phyloP scores from a whole-genome alignment of 2,113 vertebrate genomes.

The Tupaia tana region DNA sequence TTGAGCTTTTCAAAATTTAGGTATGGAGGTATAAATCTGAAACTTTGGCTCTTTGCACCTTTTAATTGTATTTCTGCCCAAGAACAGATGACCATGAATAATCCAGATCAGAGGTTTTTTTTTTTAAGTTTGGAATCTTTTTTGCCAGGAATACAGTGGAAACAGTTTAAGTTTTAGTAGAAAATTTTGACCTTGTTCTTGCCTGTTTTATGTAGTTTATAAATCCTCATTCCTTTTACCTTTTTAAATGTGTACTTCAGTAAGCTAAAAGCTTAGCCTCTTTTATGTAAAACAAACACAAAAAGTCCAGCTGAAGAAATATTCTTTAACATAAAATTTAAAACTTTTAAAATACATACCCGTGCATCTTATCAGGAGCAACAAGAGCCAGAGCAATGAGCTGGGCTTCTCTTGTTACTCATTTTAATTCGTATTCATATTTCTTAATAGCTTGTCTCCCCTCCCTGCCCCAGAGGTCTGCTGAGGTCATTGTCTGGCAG shows the following conservation, averaged over 20 bases:
- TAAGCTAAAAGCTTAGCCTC: slow-evolving; percentile 16
- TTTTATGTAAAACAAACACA: slow-evolving; percentile 41
- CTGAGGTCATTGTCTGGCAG: background rate
- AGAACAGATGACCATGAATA: background rate
- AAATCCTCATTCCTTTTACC: background rate
- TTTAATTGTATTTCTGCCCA: slow-evolving; percentile 55
- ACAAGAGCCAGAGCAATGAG: slow-evolving; percentile 8
- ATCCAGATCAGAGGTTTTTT: background rate
- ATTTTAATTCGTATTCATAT: slow-evolving; percentile 34
- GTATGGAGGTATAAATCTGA: background rate
- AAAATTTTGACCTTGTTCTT: background rate
- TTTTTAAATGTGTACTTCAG: slow-evolving; percentile 6
- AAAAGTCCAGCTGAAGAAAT: slow-evolving; percentile 38
- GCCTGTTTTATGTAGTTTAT: slow-evolving; percentile 6
- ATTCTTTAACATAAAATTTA: slow-evolving; percentile 17
- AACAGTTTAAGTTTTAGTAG: background rate
- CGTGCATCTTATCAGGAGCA: background rate
- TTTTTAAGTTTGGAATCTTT: slow-evolving; percentile 51
- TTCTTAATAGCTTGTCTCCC: background rate
- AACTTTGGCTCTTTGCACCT: background rate
- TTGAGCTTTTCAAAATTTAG: slow-evolving; percentile 14
- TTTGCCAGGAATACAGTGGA: slow-evolving; percentile 17
- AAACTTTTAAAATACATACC: background rate
- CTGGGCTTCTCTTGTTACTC: background rate
- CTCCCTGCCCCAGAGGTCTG: background rate